phyloP scores from a whole-genome alignment of 2,797 vertebrate genomes.

The Miichthys miiuy region DNA sequence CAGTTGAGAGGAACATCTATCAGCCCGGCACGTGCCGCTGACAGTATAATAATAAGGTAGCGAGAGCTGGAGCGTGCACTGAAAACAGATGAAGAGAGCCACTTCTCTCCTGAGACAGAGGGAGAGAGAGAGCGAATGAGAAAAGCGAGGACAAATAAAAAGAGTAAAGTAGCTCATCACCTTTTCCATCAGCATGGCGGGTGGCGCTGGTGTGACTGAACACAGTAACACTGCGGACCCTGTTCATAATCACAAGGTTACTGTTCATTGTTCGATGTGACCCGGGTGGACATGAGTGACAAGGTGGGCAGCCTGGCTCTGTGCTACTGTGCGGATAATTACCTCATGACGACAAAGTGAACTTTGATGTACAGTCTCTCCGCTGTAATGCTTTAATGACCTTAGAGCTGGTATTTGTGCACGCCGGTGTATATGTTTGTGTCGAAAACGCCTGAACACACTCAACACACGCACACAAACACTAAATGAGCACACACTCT shows the following conservation, averaged over 20 bases:
- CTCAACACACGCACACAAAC: slow-evolving; percentile 22
- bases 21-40: slow-evolving; percentile 82
- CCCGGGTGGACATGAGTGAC: slow-evolving; percentile 78
- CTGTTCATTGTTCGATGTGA: slow-evolving; percentile 80
- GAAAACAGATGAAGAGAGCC: slow-evolving; percentile 81
- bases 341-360: slow-evolving; percentile 84
- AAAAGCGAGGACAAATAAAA: slow-evolving; percentile 65
- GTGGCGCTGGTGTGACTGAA: slow-evolving; percentile 57
- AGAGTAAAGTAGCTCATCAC: slow-evolving; percentile 74
- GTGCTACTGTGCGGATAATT: slow-evolving; percentile 77
- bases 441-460: slow-evolving; percentile 54
- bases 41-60: slow-evolving; percentile 85
- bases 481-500: slow-evolving; percentile 23
- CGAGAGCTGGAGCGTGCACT: slow-evolving; percentile 71
- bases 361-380: slow-evolving; percentile 79
- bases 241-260: slow-evolving; percentile 80
- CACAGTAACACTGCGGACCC: slow-evolving; percentile 64
- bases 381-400: slow-evolving; percentile 76
- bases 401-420: slow-evolving; percentile 75
- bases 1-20: slow-evolving; percentile 84
- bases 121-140: slow-evolving; percentile 23
- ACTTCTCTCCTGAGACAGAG: slow-evolving; percentile 62
- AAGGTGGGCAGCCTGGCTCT: slow-evolving; percentile 73
- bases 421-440: slow-evolving; percentile 51
- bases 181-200: slow-evolving; percentile 71